Evolutionary conservation across 2,113 vertebrate species (phyloP), one percentile per base, ranked within the genome.

Genomic region (Microtus richardsoni): DNA sequence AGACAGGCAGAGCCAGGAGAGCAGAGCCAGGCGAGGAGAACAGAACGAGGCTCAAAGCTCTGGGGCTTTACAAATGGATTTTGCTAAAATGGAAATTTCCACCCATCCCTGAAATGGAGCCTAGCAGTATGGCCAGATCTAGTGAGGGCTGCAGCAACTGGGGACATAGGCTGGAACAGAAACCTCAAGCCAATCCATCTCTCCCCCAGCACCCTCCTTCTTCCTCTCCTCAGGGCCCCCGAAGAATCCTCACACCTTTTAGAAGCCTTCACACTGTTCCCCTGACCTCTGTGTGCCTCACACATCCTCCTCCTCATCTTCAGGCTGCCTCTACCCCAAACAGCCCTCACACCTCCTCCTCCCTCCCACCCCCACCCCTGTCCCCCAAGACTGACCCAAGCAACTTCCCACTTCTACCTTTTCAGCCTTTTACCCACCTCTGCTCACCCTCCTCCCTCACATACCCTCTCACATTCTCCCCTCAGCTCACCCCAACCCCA

Each of bases 31-130:
- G 92, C 82, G 0, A 85, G 91, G 93, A 96, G 79, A 97, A 74
- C 91, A 93, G 94, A 96, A 89, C 0, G 26, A 97, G 88, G 93
- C 97, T 94, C 92, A 97, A 96, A 98, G 95, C 97, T 97, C 97
- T 91, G 97, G 96, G 97, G 96, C 95, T 98, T 97, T 96, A 93
- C 97, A 98, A 98, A 97, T 97, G 97, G 96, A 97, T 97, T 97
- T 96, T 96, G 96, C 97, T 97, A 91, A 97, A 97, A 98, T 97
- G 97, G 97, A 97, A 98, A 97, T 98, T 98, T 97, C 97, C 97
- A 96, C 73, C 96, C 97, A 97, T 97, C 97, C 97, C 95, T 97
- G 97, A 97, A 97, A 98, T 97, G 97, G 88, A 97, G 85, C 88
- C 95, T 96, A 92, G 95, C 95, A 95, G 93, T 92, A 86, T 91